Percentiles rank a stretch among this genome's conserved stretches.
These are phyloP conservation scores for Drosophila baimaii DNA, from an alignment of 1,140 invertebrate species.

Conservation along the genomic window DNA sequence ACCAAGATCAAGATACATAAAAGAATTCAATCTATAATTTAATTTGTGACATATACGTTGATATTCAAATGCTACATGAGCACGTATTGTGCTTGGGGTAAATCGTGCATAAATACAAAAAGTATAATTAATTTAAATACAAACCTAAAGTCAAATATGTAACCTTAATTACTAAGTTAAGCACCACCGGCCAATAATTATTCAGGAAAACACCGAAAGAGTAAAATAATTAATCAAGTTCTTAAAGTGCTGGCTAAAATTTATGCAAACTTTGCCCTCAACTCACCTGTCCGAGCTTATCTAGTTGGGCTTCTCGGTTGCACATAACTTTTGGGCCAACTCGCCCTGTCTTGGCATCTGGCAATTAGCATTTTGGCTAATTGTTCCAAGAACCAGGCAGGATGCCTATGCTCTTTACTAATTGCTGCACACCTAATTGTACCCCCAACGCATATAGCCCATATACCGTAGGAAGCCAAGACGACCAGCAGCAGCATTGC, in stretches of 20 bases:
- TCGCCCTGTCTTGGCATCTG: constrained; percentile 17
- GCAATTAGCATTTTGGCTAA: constrained; percentile 51
- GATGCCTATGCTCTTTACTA: constrained; percentile 12
- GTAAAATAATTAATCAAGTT: constrained; percentile 2
- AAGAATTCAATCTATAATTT: no score
- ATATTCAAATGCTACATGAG: no score
- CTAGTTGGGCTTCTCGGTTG: background rate
- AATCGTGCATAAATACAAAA: no score
- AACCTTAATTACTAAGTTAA: background rate
- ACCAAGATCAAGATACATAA: background rate
- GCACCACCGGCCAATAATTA: background rate
- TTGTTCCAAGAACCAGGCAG: constrained; percentile 3
- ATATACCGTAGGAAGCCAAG: constrained; percentile 1
- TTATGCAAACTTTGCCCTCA: constrained; percentile 4
- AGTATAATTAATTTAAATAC: background rate
- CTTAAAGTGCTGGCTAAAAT: background rate
- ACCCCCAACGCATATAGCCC: background rate
- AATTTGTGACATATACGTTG: no score
- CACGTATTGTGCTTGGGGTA: no score
- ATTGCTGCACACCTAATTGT: constrained; percentile 35
- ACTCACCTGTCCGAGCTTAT: constrained; percentile 3
- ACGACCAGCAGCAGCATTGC: constrained; percentile 9
- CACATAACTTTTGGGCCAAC: constrained; percentile 26
- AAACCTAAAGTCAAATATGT: background rate
- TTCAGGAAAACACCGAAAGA: background rate